phyloP scores from a whole-genome alignment of 92 coral and sea anemone genomes.

The Siderastrea siderea region DNA sequence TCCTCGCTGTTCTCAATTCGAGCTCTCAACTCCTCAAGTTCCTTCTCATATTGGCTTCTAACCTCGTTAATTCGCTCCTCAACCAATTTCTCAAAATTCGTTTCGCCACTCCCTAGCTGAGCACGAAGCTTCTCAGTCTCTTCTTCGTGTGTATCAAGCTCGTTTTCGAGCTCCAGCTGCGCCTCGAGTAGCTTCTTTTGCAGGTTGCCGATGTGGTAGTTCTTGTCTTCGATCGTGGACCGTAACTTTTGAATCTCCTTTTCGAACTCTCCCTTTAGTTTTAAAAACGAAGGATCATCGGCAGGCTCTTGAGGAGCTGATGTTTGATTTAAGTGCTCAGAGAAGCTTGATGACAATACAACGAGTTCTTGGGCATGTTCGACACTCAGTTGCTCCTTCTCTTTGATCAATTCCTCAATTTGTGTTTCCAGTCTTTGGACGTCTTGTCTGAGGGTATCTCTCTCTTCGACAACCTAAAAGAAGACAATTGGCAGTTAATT shows the following conservation, averaged over 20 bases:
- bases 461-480: slow-evolving; percentile 74
- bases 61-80: slow-evolving; percentile 68
- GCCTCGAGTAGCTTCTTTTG: slow-evolving; percentile 85
- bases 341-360: slow-evolving; percentile 81
- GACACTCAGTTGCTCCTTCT: slow-evolving; percentile 67
- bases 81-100: slow-evolving; percentile 37
- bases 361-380: slow-evolving; percentile 90
- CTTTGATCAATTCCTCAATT: slow-evolving; percentile 70
- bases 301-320: slow-evolving; percentile 51
- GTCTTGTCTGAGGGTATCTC: slow-evolving; percentile 65
- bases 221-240: slow-evolving; percentile 80
- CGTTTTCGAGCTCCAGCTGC: slow-evolving; percentile 87
- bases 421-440: slow-evolving; percentile 56
- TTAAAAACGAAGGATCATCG: slow-evolving; percentile 12
- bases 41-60: slow-evolving; percentile 75
- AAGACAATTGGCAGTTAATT: not conserved
- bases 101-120: slow-evolving; percentile 68
- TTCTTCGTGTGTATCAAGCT: slow-evolving; percentile 84
- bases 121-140: slow-evolving; percentile 81
- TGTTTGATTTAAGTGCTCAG: slow-evolving; percentile 76
- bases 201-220: slow-evolving; percentile 84
- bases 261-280: slow-evolving; percentile 54
- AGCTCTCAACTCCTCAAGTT: slow-evolving; percentile 74
- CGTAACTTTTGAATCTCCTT: slow-evolving; percentile 82
- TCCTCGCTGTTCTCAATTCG: slow-evolving; percentile 55